Percentiles rank a stretch among this genome's conserved stretches.
These are phyloP conservation scores for Trichacis sp. DNA, from an alignment of 2,888 invertebrate genomes.

Conservation along the genomic window DNA sequence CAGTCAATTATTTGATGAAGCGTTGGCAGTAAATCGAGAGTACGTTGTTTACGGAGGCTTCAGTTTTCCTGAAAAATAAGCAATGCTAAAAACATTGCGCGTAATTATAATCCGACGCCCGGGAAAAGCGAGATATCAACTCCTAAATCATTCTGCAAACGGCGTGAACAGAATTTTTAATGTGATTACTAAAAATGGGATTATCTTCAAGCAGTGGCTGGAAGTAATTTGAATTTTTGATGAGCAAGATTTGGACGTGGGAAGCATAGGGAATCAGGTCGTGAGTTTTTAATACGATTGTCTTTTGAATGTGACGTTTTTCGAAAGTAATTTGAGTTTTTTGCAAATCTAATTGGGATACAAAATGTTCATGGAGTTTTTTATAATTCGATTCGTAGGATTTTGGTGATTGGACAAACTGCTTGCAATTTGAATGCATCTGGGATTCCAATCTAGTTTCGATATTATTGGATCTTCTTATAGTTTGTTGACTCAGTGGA, in stretches of 20 bases:
- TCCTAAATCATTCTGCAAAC: neutral
- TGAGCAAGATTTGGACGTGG: neutral
- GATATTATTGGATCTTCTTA: neutral
- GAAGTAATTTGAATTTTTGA: neutral
- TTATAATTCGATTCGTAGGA: too few species aligned
- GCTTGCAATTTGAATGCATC: neutral
- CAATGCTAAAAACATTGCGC: neutral
- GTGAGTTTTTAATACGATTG: too few species aligned
- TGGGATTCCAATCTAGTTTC: neutral
- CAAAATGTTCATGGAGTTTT: too few species aligned
- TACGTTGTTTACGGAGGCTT: neutral
- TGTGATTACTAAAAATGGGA: neutral
- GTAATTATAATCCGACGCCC: neutral
- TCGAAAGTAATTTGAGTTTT: too few species aligned
- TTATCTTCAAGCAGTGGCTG: neutral
- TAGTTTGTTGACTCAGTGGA: conserved; percentile 1
- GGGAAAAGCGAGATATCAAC: neutral
- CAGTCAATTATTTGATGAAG: too few species aligned
- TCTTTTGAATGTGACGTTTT: too few species aligned
- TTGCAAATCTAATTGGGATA: too few species aligned
- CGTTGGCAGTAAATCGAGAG: neutral
- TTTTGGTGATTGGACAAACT: neutral
- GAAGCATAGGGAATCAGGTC: neutral
- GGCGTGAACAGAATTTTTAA: neutral
- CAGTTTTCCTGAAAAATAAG: conserved; percentile 3